Evolutionary conservation across 2,797 vertebrate species (phyloP), one percentile per base, ranked within the genome.

Genomic region (Holocentrus rufus): DNA sequence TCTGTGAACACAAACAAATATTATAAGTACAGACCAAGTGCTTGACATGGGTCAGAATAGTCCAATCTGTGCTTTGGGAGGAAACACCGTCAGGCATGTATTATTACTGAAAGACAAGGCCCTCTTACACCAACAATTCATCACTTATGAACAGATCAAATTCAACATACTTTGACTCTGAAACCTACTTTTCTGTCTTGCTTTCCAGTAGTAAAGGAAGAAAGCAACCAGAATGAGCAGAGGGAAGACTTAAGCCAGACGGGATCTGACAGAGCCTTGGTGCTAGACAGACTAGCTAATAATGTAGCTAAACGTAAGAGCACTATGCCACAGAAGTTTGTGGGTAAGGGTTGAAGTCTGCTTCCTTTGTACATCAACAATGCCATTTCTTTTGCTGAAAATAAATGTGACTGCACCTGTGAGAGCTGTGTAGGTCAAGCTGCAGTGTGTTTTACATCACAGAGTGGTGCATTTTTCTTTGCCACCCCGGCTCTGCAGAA

Each of bases 291-390:
- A 94, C 95, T 99, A 96, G 96, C 98, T 95, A 99, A 96, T 96
- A 99, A 99, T 95, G 97, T 99, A 95, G 97, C 98, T 94, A 99
- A 98, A 93, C 97, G 98, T 96, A 99, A 99, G 94, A 99, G 98
- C 95, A 99, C 97, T 96, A 97, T 99, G 97, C 98, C 98, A 95
- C 98, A 99, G 96, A 99, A 97, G 96, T 99, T 99, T 96, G 95
- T 99, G 94, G 98, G 98, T 99, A 99, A 99, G 98, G 97, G 96
- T 93, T 92, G 86, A 93, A 95, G 91, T 95, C 95, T 96, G 95
- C 93, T 96, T 96, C 93, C 92, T 96, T 85, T 92, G 65, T 89
- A 78, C 90, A 39, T 82, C 82, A 80, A 65, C 72, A 69, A 71
- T 80, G 68, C 70, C 27, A 20, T 77, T 62, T 36, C 22, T 84